Percentiles rank a stretch among this genome's conserved stretches.
These are phyloP conservation scores for Rugalucina vietnamica DNA, from an alignment of 2,888 invertebrate genomes.

Conservation along the genomic window DNA sequence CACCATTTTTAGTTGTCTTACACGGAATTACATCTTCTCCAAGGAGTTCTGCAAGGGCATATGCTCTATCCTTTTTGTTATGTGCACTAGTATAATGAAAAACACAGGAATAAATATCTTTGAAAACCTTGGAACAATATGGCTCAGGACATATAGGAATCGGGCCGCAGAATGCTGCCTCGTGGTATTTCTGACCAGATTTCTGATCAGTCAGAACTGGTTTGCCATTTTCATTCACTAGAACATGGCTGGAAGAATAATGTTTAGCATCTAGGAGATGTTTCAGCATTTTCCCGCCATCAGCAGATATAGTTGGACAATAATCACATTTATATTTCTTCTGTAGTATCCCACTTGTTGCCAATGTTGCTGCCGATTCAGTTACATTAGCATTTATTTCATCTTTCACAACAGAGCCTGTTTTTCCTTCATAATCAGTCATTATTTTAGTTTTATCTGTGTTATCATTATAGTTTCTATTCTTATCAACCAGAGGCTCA, in stretches of 20 bases:
- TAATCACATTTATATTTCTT: constrained; percentile 30
- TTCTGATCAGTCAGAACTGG: neutral
- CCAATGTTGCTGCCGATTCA: neutral
- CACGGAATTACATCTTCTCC: neutral
- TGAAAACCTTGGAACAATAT: neutral
- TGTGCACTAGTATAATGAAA: neutral
- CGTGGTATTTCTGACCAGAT: neutral
- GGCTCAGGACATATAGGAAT: constrained; percentile 6
- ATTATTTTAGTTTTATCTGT: no score
- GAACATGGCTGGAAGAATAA: constrained; percentile 25
- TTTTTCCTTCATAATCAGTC: no score
- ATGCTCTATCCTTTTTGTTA: neutral
- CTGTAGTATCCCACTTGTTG: neutral
- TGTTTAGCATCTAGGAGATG: constrained; percentile 20
- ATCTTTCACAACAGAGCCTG: no score
- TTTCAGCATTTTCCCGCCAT: neutral
- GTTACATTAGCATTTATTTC: neutral
- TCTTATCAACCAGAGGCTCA: no score
- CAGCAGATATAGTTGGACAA: constrained; percentile 5
- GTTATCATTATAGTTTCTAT: no score
- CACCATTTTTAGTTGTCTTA: neutral
- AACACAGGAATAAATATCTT: neutral
- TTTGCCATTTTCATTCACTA: neutral
- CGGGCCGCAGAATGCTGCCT: neutral
- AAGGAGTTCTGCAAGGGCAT: constrained; percentile 23